Percentiles rank a stretch among this genome's conserved stretches.
Evolutionary conservation across 64 coral and sea anemone species (phyloP).

Genomic region (Pocillopora verrucosa): DNA sequence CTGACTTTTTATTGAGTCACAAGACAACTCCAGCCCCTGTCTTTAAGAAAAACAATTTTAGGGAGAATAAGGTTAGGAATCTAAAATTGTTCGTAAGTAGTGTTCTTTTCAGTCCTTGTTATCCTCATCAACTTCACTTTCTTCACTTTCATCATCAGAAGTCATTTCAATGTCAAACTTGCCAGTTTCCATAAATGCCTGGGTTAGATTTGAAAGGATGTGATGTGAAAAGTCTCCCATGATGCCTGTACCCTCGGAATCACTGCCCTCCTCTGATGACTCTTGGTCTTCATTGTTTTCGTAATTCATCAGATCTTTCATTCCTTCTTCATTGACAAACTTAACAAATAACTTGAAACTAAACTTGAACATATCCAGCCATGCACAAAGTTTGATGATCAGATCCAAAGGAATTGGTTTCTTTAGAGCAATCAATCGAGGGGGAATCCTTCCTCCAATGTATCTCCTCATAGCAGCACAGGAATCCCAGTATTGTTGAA

Average conservation of each 20-base stretch:
- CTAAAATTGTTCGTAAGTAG: not conserved
- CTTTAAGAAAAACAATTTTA: not conserved
- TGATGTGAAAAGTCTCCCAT: not conserved
- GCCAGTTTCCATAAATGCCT: constrained; percentile 44
- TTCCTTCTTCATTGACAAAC: not conserved
- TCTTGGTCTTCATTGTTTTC: not conserved
- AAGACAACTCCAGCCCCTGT: no score
- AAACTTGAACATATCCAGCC: constrained; percentile 57
- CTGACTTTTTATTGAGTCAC: no score
- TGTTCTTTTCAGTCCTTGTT: not conserved
- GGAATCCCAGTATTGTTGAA: not conserved
- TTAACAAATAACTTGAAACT: constrained; percentile 34
- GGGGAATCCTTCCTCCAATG: constrained; percentile 24
- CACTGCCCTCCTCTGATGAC: constrained; percentile 15
- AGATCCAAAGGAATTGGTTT: constrained; percentile 42
- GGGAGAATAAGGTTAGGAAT: not conserved
- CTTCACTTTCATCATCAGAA: not conserved
- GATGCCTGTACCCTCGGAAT: constrained; percentile 4
- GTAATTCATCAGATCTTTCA: not conserved
- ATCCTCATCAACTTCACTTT: not conserved
- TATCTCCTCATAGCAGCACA: constrained; percentile 14
- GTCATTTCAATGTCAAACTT: not conserved
- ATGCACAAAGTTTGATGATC: constrained; percentile 37
- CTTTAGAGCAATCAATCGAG: constrained; percentile 38
- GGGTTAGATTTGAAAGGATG: constrained; percentile 7